phyloP scores from a whole-genome alignment of 1,140 invertebrate genomes.

The Papilio polytes region DNA sequence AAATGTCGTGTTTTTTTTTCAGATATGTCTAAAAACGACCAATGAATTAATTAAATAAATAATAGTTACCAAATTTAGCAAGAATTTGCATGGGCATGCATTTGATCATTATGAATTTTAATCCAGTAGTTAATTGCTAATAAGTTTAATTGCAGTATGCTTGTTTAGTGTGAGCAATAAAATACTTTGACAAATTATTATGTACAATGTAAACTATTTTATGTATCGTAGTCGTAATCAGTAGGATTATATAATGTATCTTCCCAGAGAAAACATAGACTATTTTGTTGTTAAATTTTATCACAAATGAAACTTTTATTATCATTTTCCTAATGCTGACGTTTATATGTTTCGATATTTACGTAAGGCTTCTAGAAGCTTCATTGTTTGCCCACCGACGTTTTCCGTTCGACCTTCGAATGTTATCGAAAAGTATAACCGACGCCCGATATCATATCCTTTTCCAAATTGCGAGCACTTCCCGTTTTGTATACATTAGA shows the following conservation, averaged over 20 bases:
- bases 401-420: conserved; percentile 12
- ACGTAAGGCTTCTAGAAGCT: conserved; percentile 18
- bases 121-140: no score
- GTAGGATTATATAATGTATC: no score
- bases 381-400: neutral
- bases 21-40: neutral
- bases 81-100: no score
- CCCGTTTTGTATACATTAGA: conserved; percentile 41
- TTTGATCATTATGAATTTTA: no score
- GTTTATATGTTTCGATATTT: neutral
- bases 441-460: conserved; percentile 42
- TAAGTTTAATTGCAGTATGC: no score
- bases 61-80: no score
- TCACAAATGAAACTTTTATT: neutral
- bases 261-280: neutral
- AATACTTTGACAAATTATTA: neutral
- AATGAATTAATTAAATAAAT: neutral
- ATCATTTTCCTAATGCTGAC: neutral
- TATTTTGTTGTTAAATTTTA: neutral
- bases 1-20: neutral
- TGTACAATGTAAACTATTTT: neutral
- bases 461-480: conserved; percentile 41
- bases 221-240: no score
- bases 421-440: conserved; percentile 12
- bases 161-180: no score